Evolutionary conservation across 1,140 invertebrate species (phyloP), one percentile per base, ranked within the genome.

Genomic region (Probaryconus sp.): DNA sequence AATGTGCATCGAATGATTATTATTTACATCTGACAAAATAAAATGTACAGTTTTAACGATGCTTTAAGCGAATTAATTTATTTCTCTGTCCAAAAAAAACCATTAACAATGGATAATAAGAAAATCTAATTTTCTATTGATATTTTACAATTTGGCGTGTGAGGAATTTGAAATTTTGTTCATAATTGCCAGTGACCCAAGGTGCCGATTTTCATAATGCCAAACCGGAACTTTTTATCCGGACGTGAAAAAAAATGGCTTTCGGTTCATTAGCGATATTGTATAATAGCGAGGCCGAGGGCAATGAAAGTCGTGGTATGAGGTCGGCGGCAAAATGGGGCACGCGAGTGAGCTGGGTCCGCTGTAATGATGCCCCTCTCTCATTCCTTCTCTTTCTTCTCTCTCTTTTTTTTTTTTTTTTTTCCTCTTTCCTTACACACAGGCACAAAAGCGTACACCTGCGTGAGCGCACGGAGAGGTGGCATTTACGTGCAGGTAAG

Each of bases 301-400:
- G 75, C 65, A 72, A 72, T 72, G 74, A 77, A 72, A 76, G 73
- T 61, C 61, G 43, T 69, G 74, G 63, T 77, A 72, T 65, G 61
- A 58, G 60, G 60, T 65, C 65, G 65, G 47, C 61, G 42, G 55
- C 63, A 33, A 63, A 65, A 74, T 63, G 63, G 63, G 70, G 28
- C 71, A 64, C 60, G 47, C 38, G 72, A 75, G 64, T 24, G 47
- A 75, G 13, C 1, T 30, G 64, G 71, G 64, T 24, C 40, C 69
- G 13, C 1, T 30, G 64, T 63, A 65, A 9, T 6, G 18, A 58
- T 5, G 7, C 9, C 13, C 10, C 16, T 45, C 17, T 11, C 40
- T 14, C 3, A 24, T n/a, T 3, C 9, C 26, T 20, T 43, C 40
- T 1, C 21, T 43, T 20, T 1, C 18, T 13, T 10, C n/a, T n/a